Base-by-base conservation (phyloP, 2,888 invertebrate species). In the Cyaniris semiargus region DNA sequence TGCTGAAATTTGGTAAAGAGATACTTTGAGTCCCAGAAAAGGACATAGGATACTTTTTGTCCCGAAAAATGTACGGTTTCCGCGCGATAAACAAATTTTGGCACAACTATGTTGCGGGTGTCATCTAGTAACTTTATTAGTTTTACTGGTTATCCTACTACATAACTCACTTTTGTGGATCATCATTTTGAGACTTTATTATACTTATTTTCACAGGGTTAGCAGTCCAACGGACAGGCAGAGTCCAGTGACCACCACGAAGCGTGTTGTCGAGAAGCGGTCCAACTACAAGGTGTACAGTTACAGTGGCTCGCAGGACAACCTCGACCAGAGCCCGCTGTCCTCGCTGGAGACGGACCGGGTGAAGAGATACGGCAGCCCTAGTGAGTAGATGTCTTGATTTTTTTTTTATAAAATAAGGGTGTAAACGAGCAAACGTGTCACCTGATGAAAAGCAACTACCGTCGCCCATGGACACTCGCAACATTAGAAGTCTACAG, bases 211-310 rank as follows among this genome's bases (percentile, higher is more conserved):
- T 23, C 27, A 27, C 81, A 94, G 94, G 81, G 90, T 92, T 2
- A 92, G 84, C 85, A 93, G 93, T 80, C 93, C 93, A 15, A 89
- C 86, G 2, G 94, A 93, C 8, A 86, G 91, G 10, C 91, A 91
- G 82, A 94, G 94, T 77, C 94, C 94, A 0, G 91, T 91, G 53
- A 90, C 93, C 27, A 89, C 92, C 1, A 90, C 94, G 1, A 93
- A 93, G 79, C 86, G 89, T 1, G 90, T 93, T 15, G 89, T 93
- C 1, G 94, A 94, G 77, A 94, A 94, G 79, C 86, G 91, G 0
- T 92, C 93, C 8, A 94, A 94, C 83, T 94, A 94, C 84, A 94
- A 92, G 80, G 87, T 91, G 87, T 93, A 93, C 83, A 92, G 90
- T 0, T 92, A 87, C 83, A 89, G 89, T 75, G 93, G 92, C 1